Base-by-base conservation (phyloP, 2,797 vertebrate genomes). In the Momotus momota region DNA sequence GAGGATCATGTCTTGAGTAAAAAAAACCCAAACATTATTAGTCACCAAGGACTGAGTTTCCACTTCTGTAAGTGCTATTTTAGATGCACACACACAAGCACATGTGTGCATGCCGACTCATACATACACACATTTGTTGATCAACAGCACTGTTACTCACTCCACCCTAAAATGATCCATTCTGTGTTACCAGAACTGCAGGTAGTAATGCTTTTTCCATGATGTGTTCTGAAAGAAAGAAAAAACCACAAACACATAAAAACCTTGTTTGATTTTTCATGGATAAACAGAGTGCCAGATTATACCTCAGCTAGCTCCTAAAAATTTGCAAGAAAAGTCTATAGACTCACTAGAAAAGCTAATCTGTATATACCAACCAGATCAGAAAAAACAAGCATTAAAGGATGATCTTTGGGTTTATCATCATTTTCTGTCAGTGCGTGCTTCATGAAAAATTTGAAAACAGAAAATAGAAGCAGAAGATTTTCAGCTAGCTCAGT, bases 311-410 rank as follows among this genome's bases (percentile, higher is more conserved):
- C 23, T 33, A 25, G 3, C 21, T 72, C 54, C 33, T 57, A 52
- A 70, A 84, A 81, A 35, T 55, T 78, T 27, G 52, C 6, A 60
- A 29, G 45, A 58, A 57, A 66, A 62, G 58, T 13, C 22, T 41
- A 26, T 22, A 13, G 10, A 52, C 23, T 52, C 38, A 29, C 48
- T 18, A 35, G 40, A 51, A 70, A 62, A 43, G 4, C 61, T 80
- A 73, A n/a, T 23, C 12, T 45, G 4, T 46, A 18, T 41, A 20
- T 46, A 62, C 23, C 7, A 79, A 21, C 12, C 4, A 66, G 22
- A 10, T 19, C 3, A 1, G 29, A 70, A 48, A 0, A 9, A 77
- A 25, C 12, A 74, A 40, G 31, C 1, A 0, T 1, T 41, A 41
- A 52, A 27, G 41, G 60, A 6, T 25, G 23, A 49, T 81, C 78